Percentiles rank a stretch among this genome's conserved stretches.
Evolutionary conservation across 2,797 vertebrate genomes (phyloP).

Genomic region (Dermochelys coriacea): DNA sequence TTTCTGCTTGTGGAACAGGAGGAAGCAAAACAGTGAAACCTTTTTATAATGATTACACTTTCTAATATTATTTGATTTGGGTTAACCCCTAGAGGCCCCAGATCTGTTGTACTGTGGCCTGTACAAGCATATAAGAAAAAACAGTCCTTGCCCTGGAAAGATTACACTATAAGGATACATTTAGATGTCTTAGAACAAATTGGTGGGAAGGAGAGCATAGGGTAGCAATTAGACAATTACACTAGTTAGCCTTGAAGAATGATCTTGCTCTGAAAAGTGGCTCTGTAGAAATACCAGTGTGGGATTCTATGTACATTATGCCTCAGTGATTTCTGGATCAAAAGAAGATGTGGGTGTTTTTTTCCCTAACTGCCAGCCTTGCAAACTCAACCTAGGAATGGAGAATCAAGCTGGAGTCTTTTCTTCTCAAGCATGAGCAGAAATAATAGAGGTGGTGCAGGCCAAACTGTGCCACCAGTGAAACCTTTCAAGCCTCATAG

Average conservation of each 20-base stretch:
- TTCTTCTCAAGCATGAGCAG: background rate
- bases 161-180: background rate
- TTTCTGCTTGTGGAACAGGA: background rate
- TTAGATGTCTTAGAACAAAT: background rate
- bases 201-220: background rate
- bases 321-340: background rate
- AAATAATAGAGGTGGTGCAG: background rate
- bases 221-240: background rate
- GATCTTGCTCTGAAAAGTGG: background rate
- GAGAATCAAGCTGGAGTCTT: background rate
- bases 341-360: background rate
- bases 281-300: background rate
- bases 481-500: background rate
- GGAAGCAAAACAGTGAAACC: background rate
- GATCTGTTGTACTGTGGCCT: accelerated
- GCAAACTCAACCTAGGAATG: background rate
- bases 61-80: background rate
- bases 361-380: background rate
- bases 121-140: background rate
- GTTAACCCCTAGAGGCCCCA: background rate
- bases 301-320: background rate
- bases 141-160: background rate
- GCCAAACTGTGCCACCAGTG: background rate
- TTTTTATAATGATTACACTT: background rate
- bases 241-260: background rate